These are phyloP conservation scores for Brachyptera putata DNA, from an alignment of 2,888 invertebrate genomes.

Conservation along the genomic window DNA sequence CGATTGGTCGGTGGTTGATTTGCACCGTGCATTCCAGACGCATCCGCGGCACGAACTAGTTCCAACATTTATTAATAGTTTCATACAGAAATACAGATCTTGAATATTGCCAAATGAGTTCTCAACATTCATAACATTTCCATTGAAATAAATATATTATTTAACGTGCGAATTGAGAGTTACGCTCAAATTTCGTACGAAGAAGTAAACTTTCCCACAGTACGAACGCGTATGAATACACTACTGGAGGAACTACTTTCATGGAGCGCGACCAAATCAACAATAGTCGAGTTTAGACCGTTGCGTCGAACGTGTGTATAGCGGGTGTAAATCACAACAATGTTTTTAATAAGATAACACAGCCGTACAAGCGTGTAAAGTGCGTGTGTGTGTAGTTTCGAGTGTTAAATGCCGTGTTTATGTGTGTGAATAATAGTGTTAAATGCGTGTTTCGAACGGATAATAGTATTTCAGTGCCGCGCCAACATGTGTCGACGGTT, in stretches of 20 bases:
- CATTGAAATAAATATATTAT: neutral
- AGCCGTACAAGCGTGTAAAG: conserved; percentile 19
- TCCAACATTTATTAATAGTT: neutral
- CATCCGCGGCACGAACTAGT: conserved; percentile 18
- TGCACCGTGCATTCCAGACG: conserved; percentile 27
- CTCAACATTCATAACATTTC: neutral
- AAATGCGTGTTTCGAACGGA: conserved; percentile 25
- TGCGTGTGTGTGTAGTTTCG: conserved; percentile 24
- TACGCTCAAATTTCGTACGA: neutral
- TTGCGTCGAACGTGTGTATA: neutral
- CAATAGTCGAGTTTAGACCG: conserved; percentile 40
- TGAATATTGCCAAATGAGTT: neutral
- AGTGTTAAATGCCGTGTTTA: conserved; percentile 23
- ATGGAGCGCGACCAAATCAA: conserved; percentile 42
- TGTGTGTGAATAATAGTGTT: conserved; percentile 24
- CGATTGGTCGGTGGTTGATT: conserved; percentile 29
- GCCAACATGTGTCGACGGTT: conserved; percentile 27
- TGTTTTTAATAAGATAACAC: conserved; percentile 3
- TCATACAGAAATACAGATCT: neutral
- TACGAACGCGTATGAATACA: conserved; percentile 39
- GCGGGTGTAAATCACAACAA: neutral
- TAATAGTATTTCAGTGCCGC: conserved; percentile 19
- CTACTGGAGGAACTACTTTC: conserved; percentile 45
- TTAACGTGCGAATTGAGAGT: neutral
- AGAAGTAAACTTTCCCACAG: conserved; percentile 34